Evolutionary conservation across 2,113 vertebrate species (phyloP).

Genomic region (Pagrus major): DNA sequence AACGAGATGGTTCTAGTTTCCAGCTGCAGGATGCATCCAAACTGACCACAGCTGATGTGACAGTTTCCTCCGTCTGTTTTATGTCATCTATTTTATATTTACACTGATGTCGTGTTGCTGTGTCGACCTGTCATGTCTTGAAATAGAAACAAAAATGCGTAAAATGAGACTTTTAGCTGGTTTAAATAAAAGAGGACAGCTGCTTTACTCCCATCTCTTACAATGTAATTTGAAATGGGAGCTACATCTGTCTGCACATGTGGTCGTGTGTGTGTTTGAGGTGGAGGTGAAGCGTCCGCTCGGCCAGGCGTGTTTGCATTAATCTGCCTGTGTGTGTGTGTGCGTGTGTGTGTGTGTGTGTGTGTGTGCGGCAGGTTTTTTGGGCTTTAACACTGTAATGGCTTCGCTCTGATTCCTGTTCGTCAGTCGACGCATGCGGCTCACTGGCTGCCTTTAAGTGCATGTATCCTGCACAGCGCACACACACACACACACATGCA

Average conservation of each 20-base stretch:
- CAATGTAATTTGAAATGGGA: no score
- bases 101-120: neutral
- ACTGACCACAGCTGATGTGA: neutral
- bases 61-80: neutral
- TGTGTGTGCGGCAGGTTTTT: neutral
- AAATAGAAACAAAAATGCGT: neutral
- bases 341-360: neutral
- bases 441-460: neutral
- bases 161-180: neutral
- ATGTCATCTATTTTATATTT: neutral
- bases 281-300: neutral
- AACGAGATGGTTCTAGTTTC: neutral
- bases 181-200: neutral
- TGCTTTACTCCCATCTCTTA: no score
- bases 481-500: neutral
- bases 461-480: neutral
- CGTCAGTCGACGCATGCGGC: neutral
- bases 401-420: slow-evolving; percentile 14
- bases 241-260: neutral
- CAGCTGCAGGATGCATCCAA: neutral
- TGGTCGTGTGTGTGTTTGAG: neutral
- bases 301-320: neutral
- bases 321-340: neutral
- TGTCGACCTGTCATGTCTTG: neutral
- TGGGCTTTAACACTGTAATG: slow-evolving; percentile 39